Evolutionary conservation across 2,113 vertebrate genomes (phyloP).

Genomic region (Strix aluco): DNA sequence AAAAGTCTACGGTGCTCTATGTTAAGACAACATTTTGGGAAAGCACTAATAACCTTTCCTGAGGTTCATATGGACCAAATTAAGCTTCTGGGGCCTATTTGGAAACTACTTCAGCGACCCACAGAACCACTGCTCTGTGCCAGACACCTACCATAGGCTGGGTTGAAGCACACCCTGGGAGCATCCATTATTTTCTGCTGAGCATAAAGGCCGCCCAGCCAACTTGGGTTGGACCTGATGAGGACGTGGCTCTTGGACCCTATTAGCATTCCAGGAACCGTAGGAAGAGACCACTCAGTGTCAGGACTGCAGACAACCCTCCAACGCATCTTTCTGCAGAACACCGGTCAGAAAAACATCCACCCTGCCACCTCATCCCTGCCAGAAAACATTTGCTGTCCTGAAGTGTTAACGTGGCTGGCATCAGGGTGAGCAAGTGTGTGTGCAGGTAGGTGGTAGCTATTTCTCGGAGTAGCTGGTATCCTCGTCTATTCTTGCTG

Average conservation of each 20-base stretch:
- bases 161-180: not conserved
- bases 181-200: not conserved
- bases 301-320: not conserved
- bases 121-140: accelerated
- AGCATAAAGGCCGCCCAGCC: not conserved
- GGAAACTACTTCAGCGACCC: not conserved
- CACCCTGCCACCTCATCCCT: not conserved
- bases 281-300: accelerated
- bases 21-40: not conserved
- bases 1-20: accelerated
- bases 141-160: not conserved
- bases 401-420: not conserved
- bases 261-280: accelerated
- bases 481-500: conserved; percentile 14
- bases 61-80: not conserved
- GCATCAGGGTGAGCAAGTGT: not conserved
- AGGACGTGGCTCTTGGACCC: not conserved
- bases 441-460: conserved; percentile 20
- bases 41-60: not conserved
- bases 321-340: not conserved
- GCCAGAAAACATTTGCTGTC: not conserved
- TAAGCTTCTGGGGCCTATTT: not conserved
- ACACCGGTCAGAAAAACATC: not conserved
- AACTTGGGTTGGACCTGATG: not conserved
- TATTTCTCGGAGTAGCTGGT: not conserved